Evolutionary conservation across 2,113 vertebrate genomes (phyloP), one percentile per base, ranked within the genome.

Genomic region (Alectura lathami): DNA sequence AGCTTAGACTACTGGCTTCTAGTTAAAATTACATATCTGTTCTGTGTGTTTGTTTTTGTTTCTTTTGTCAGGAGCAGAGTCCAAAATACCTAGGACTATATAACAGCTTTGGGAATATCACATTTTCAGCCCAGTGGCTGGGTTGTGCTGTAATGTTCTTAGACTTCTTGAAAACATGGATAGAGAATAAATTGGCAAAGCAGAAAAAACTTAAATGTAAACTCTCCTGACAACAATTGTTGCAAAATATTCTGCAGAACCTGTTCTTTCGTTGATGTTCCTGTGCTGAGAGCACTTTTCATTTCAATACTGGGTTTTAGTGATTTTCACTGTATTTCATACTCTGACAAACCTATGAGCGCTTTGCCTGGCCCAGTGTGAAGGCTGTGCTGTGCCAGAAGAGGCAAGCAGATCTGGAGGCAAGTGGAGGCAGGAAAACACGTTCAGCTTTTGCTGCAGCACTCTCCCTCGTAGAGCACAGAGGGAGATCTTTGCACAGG

Each of bases 41-140:
- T 86, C 68, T 47, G 66, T 64, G 34, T 63, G 70, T 94, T 96
- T 96, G 94, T 91, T 96, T 97, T 96, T 70, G 85, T 94, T 95
- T 67, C 80, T 94, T 92, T 42, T 79, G 62, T 86, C 38, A 81
- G 53, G 57, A 93, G 34, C 21, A 54, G 63, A 86, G 74, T 88
- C 62, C 93, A 92, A 96, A 96, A 92, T 93, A 92, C 29, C 48
- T 74, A 59, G 32, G 60, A 91, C 72, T 92, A 74, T n/a, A 32
- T 30, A 86, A 81, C n/a, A 80, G 78, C 92, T 94, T 85, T 80
- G 96, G 95, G 97, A 96, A 91, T 96, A 96, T 96, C 94, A 74
- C n/a, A 23, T 95, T 92, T 91, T 91, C 67, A 89, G 69, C 23
- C 72, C 47, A 88, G n/a, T 89, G 74, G 68, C 91, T 92, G 75